Percentiles rank a stretch among this genome's conserved stretches.
phyloP scores from a whole-genome alignment of 2,888 invertebrate species.

The Oasisia sp. region DNA sequence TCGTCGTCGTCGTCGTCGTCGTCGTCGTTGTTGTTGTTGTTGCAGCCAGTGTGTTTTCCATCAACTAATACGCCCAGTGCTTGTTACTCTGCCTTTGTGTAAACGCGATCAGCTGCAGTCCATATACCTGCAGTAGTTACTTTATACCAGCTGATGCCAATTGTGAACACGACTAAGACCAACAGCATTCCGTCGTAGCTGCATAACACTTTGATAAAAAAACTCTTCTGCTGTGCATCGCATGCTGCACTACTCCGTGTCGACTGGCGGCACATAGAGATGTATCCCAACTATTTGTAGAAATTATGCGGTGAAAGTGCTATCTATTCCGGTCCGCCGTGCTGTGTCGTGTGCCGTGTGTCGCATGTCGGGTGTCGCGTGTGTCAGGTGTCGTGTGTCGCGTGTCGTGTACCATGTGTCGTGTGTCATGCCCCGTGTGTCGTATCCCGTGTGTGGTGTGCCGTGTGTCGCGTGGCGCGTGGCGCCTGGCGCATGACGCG shows the following conservation, averaged over 20 bases:
- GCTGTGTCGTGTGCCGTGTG: not conserved
- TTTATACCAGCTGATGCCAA: not conserved
- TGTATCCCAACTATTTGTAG: not conserved
- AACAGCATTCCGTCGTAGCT: not conserved
- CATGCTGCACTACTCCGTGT: not conserved
- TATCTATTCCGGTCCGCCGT: not conserved
- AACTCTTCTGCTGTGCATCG: not conserved
- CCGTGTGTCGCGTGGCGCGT: too few species aligned
- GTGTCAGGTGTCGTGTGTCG: too few species aligned
- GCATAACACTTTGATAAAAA: not conserved
- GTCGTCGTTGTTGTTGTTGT: not conserved
- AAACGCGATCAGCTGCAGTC: not conserved
- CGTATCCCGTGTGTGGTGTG: too few species aligned
- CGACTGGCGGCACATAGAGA: not conserved
- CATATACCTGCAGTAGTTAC: not conserved
- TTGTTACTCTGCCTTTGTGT: not conserved
- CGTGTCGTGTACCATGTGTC: too few species aligned
- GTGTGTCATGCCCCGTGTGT: too few species aligned
- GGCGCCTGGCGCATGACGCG: too few species aligned
- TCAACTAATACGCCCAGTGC: not conserved
- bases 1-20: too few species aligned
- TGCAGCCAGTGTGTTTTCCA: not conserved
- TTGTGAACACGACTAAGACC: not conserved
- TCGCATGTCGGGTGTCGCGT: too few species aligned
- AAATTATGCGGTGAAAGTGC: not conserved